phyloP scores from a whole-genome alignment of 37 sponge, comb jelly and placozoan species.

The Axinella damicornis region DNA sequence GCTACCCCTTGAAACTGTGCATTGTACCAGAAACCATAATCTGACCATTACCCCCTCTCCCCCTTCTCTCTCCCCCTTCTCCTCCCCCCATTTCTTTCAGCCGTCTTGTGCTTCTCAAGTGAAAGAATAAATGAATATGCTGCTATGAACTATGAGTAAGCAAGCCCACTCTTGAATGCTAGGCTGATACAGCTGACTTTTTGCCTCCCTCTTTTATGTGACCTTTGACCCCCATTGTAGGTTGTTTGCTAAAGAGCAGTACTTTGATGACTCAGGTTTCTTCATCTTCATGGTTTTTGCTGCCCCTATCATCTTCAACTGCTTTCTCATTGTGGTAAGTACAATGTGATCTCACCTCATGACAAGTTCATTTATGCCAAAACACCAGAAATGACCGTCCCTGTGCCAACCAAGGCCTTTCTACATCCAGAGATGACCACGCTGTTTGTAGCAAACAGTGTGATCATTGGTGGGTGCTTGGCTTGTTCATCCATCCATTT shows the following conservation, averaged over 20 bases:
- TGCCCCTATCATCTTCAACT: constrained; percentile 68
- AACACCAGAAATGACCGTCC: no score
- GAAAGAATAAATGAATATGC: constrained; percentile 59
- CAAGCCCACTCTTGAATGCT: background rate
- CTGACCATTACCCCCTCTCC: no score
- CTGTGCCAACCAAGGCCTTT: no score
- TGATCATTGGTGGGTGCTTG: no score
- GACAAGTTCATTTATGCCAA: no score
- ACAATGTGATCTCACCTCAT: no score
- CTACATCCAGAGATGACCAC: no score
- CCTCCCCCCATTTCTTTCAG: constrained; percentile 13
- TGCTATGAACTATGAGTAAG: constrained; percentile 51
- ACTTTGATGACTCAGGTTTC: constrained; percentile 65
- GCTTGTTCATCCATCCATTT: no score
- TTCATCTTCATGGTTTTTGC: constrained; percentile 63
- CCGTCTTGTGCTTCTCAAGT: constrained; percentile 32
- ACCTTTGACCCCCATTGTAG: constrained; percentile 14
- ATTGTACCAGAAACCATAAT: no score
- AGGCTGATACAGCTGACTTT: background rate
- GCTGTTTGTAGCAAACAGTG: no score
- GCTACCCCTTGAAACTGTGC: no score
- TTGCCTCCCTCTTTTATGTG: background rate
- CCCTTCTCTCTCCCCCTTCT: no score
- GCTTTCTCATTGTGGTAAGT: constrained; percentile 64
- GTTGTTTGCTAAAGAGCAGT: constrained; percentile 53